phyloP scores from a whole-genome alignment of 2,888 invertebrate genomes.

The Zygogramma bicolorata region DNA sequence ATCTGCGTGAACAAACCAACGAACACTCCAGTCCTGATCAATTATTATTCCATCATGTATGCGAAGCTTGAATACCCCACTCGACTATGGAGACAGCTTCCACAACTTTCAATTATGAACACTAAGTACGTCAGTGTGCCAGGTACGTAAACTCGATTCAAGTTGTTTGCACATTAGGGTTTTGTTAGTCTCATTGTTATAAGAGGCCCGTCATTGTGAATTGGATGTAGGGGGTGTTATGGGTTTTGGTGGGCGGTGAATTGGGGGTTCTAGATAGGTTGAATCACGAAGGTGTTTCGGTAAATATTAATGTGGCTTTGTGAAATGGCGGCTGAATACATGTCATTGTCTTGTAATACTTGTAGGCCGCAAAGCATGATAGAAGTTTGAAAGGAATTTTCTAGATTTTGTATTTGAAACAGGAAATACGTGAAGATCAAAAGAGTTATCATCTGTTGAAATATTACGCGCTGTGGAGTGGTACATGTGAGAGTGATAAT shows the following conservation, averaged over 20 bases:
- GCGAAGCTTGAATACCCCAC: background rate
- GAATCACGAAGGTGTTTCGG: too few species aligned
- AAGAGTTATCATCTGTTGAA: too few species aligned
- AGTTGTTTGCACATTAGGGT: constrained; percentile 2
- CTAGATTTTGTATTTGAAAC: too few species aligned
- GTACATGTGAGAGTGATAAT: too few species aligned
- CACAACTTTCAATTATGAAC: constrained; percentile 5
- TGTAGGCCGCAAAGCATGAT: too few species aligned
- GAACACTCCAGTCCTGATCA: background rate
- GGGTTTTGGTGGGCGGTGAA: background rate
- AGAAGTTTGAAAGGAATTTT: too few species aligned
- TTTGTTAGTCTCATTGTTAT: background rate
- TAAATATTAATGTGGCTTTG: too few species aligned
- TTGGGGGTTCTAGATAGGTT: too few species aligned
- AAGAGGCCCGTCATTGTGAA: background rate
- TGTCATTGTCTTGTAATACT: too few species aligned
- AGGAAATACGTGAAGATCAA: too few species aligned
- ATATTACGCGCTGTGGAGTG: too few species aligned
- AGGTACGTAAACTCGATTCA: background rate
- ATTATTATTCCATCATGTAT: constrained; percentile 7
- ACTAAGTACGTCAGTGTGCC: background rate
- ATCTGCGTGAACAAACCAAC: background rate
- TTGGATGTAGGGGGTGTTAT: background rate
- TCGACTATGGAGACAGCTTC: background rate
- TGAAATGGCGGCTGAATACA: too few species aligned